These are phyloP conservation scores for Apodemia zela DNA, from an alignment of 2,888 invertebrate genomes.

Conservation along the genomic window DNA sequence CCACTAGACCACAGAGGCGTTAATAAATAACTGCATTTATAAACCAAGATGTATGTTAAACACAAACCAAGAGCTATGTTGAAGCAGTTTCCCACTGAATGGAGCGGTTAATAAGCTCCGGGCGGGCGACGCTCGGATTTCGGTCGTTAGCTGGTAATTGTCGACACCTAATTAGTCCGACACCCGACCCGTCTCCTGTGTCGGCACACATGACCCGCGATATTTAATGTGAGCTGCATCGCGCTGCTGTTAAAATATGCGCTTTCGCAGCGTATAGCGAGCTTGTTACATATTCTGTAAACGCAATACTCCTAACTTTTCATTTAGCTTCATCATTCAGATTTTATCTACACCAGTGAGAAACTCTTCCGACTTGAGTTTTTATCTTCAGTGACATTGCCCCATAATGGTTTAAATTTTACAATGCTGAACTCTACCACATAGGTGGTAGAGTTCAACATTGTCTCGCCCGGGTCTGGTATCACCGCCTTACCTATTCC, in stretches of 20 bases:
- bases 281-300: too few species aligned
- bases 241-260: slow-evolving; percentile 15
- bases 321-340: too few species aligned
- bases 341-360: too few species aligned
- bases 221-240: slow-evolving; percentile 35
- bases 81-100: slow-evolving; percentile 39
- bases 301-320: too few species aligned
- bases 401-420: too few species aligned
- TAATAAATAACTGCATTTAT: not conserved
- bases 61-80: slow-evolving; percentile 41
- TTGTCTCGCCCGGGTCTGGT: too few species aligned
- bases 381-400: too few species aligned
- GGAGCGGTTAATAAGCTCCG: slow-evolving; percentile 62
- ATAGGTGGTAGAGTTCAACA: too few species aligned
- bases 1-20: too few species aligned
- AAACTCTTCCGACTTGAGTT: too few species aligned
- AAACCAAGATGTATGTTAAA: not conserved
- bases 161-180: slow-evolving; percentile 69
- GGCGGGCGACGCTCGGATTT: slow-evolving; percentile 53
- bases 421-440: too few species aligned
- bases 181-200: slow-evolving; percentile 55
- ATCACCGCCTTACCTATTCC: too few species aligned
- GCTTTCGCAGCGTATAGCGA: not conserved
- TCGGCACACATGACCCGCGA: slow-evolving; percentile 67
- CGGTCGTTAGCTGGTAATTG: slow-evolving; percentile 74